A percentile compares a stretch with the other conserved stretches of the same genome.
Evolutionary conservation across 2,797 vertebrate genomes (phyloP).

Genomic region (Muraenolepis orangiensis): DNA sequence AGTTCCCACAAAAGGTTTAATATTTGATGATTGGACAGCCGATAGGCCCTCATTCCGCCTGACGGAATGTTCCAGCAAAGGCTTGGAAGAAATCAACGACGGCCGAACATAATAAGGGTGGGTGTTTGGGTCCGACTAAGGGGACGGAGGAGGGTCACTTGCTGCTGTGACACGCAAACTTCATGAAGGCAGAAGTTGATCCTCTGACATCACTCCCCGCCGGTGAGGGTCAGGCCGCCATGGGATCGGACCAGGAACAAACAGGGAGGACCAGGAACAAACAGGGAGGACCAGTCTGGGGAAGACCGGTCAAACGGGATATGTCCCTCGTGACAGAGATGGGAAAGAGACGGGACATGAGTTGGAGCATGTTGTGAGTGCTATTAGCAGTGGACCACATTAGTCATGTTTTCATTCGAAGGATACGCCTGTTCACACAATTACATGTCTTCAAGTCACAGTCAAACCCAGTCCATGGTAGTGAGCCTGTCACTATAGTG

Average conservation of each 20-base stretch:
- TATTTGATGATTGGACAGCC: constrained; percentile 65
- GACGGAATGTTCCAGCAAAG: constrained; percentile 50
- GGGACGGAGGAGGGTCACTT: neutral
- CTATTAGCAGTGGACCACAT: too few species aligned
- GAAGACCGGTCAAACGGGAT: too few species aligned
- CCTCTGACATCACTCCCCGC: neutral
- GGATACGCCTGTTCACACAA: neutral
- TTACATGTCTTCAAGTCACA: neutral
- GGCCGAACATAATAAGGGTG: neutral
- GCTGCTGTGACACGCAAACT: neutral
- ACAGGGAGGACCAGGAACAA: neutral
- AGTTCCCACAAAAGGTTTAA: constrained; percentile 33
- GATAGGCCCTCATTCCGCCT: constrained; percentile 46
- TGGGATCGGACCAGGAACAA: neutral
- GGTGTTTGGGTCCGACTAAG: neutral
- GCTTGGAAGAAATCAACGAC: neutral
- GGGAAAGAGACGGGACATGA: too few species aligned
- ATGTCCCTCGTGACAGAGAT: too few species aligned
- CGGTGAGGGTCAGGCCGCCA: neutral
- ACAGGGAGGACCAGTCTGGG: too few species aligned
- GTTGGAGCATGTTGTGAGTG: too few species aligned
- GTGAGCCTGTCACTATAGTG: neutral
- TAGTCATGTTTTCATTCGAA: too few species aligned
- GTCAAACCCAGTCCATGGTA: neutral
- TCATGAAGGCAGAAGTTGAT: neutral